Conservation (phyloP, 2,888 invertebrate genomes). For the Eupithecia insigniata region DNA sequence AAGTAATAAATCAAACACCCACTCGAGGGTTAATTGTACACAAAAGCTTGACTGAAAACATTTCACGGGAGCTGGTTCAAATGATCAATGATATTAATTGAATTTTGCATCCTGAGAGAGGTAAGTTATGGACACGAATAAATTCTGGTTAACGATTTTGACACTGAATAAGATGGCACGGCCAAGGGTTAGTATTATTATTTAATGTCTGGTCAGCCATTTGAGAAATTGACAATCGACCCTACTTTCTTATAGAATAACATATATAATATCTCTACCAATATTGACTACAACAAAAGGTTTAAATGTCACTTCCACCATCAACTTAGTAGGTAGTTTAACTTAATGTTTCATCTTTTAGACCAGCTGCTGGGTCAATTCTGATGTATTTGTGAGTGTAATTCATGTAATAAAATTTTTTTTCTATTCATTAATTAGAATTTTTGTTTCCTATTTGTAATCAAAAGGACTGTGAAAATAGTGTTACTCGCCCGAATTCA, state of each 20-base stretch:
- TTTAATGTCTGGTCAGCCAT: not conserved
- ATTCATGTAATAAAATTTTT: too few species aligned
- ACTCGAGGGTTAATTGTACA: constrained; percentile 31
- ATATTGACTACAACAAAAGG: not conserved
- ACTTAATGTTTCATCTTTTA: too few species aligned
- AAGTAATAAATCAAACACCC: constrained; percentile 26
- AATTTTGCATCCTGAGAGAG: constrained; percentile 15
- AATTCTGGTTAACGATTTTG: not conserved
- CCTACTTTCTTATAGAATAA: not conserved
- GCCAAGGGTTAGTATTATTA: not conserved
- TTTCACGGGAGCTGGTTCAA: constrained; percentile 27
- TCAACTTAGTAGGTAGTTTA: not conserved
- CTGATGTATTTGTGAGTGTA: not conserved
- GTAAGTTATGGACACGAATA: not conserved
- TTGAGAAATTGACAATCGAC: not conserved
- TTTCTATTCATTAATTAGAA: too few species aligned
- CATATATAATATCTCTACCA: not conserved
- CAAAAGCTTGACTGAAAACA: constrained; percentile 33
- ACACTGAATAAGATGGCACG: not conserved
- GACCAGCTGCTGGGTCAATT: not conserved
- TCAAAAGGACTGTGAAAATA: too few species aligned
- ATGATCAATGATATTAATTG: constrained; percentile 41
- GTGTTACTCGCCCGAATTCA: not conserved
- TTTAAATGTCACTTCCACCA: not conserved
- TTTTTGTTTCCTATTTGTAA: too few species aligned